Base-by-base conservation (phyloP, 1,140 invertebrate species). In the Augochlora pura region DNA sequence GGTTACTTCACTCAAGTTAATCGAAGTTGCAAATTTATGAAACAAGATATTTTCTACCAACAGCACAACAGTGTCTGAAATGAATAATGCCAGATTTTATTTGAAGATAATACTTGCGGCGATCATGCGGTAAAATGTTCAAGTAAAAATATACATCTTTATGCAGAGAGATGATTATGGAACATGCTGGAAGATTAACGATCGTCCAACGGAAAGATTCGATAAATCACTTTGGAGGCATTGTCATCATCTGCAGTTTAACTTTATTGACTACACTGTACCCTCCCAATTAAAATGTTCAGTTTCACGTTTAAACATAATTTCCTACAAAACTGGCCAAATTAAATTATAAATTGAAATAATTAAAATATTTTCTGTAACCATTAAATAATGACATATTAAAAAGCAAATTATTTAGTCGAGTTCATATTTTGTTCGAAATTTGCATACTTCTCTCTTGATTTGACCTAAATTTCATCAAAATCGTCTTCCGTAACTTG, bases 171-270 rank as follows among this genome's bases (percentile, higher is more conserved):
- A 83, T 69, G 77, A 85, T 70, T 81, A 81, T 71, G 68, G 81
- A 85, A 73, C 72, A 72, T 77, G 49, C 77, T 70, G 76, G 72
- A 82, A 82, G 84, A 86, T 86, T 84, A 84, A 86, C 64, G 84
- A 86, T 79, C 62, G 57, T 65, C 54, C 54, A 70, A 70, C 82
- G 80, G 82, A 86, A 84, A 72, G 82, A 69, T 82, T 86, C 84
- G 79, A 86, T 86, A 86, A 86, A 86, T 86, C 84, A 86, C 68
- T 73, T 65, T 62, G 49, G 71, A 52, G 69, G 59, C 82, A 64
- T 38, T 80, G 80, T 70, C 80, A 68, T 80, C 77, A 64, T 70
- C 46, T 42, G 59, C 76, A 69, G 64, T 83, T 83, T 25, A 73
- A 66, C 64, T 80, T 76, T 77, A 79, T 80, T 76, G 77, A 57